These are phyloP conservation scores for Conus canariensis DNA, from an alignment of 2,888 invertebrate genomes.

Conservation along the genomic window DNA sequence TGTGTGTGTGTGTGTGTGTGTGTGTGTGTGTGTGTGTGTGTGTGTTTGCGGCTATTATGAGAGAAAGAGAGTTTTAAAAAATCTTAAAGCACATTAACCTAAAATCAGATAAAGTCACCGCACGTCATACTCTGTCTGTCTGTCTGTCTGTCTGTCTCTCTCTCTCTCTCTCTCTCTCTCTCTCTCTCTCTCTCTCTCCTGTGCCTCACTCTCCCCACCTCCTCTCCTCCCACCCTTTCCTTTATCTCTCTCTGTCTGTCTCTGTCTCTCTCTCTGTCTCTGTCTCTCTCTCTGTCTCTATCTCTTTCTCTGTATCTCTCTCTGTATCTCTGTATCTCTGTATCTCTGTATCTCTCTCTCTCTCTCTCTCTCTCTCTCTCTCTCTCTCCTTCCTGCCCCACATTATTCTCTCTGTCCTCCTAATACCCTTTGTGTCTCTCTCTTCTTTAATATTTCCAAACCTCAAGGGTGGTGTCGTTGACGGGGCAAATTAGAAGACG, in stretches of 20 bases:
- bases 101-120: too few species aligned
- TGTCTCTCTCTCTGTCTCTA: background rate
- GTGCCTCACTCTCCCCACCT: too few species aligned
- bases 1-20: too few species aligned
- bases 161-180: background rate
- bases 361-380: slow-evolving; percentile 14
- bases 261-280: too few species aligned
- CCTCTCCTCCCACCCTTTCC: background rate
- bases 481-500: too few species aligned
- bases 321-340: background rate
- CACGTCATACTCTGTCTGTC: slow-evolving; percentile 32
- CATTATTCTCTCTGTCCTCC: background rate
- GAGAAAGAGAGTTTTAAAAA: too few species aligned
- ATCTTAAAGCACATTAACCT: too few species aligned
- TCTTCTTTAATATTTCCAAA: background rate
- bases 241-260: too few species aligned
- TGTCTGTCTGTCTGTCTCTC: background rate
- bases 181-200: background rate
- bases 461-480: too few species aligned
- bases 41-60: too few species aligned
- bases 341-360: background rate
- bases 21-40: too few species aligned
- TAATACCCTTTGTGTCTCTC: background rate
- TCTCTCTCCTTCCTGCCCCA: background rate
- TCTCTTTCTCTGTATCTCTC: background rate